Evolutionary conservation across 2,888 invertebrate species (phyloP).

Genomic region (Halocaridina rubra): DNA sequence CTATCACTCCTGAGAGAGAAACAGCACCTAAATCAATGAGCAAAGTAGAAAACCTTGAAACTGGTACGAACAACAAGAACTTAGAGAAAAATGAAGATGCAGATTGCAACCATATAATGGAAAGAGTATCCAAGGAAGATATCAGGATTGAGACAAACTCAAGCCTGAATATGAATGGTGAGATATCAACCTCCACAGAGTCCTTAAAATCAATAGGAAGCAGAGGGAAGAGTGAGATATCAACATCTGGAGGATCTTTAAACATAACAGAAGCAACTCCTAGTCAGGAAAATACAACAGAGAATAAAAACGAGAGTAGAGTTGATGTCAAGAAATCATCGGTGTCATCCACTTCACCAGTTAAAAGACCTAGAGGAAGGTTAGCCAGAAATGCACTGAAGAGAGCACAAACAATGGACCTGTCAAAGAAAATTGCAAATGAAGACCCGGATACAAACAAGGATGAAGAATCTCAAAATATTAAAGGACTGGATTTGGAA

Average conservation of each 20-base stretch:
- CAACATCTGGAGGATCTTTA: neutral
- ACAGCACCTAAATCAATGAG: neutral
- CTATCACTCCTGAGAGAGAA: conserved; percentile 17
- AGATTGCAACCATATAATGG: neutral
- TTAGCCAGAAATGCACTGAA: conserved; percentile 34
- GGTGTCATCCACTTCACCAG: no score
- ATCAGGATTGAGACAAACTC: neutral
- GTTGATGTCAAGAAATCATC: neutral
- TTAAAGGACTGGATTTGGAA: conserved; percentile 36
- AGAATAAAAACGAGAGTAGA: neutral
- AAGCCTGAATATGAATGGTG: neutral
- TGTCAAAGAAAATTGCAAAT: neutral
- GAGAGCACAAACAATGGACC: conserved; percentile 42
- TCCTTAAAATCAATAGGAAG: neutral
- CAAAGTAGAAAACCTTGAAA: conserved; percentile 1
- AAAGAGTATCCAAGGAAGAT: conserved; percentile 18
- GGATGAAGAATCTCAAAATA: conserved; percentile 27
- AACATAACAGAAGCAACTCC: neutral
- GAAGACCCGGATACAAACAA: neutral
- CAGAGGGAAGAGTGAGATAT: neutral
- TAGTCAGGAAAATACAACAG: neutral
- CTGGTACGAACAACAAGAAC: neutral
- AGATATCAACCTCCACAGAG: neutral
- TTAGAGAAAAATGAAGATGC: neutral
- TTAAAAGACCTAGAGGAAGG: conserved; percentile 5